A percentile compares a stretch with the other conserved stretches of the same genome.
These are phyloP conservation scores for Listronotus oregonensis DNA, from an alignment of 1,140 invertebrate genomes.

Conservation along the genomic window DNA sequence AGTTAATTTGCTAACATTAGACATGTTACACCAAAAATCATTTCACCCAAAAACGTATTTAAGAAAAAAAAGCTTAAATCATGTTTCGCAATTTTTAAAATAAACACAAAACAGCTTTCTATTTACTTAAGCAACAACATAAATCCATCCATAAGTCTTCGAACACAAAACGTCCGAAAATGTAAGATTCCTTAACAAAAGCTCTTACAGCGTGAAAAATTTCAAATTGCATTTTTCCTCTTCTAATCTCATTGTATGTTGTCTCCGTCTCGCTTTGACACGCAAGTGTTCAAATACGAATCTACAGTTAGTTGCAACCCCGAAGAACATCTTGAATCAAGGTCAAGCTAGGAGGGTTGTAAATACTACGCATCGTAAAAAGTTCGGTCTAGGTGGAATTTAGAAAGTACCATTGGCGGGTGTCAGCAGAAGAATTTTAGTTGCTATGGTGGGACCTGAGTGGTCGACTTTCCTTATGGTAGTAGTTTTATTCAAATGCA, in stretches of 20 bases:
- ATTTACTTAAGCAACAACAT: too few species aligned
- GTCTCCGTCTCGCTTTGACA: conserved; percentile 11
- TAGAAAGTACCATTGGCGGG: too few species aligned
- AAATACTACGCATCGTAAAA: conserved; percentile 40
- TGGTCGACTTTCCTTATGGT: too few species aligned
- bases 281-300: conserved; percentile 3
- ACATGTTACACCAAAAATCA: too few species aligned
- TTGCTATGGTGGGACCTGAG: too few species aligned
- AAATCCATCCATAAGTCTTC: background rate
- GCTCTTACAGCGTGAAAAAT: conserved; percentile 32
- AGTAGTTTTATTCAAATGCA: too few species aligned
- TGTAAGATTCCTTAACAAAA: background rate
- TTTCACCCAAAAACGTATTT: too few species aligned
- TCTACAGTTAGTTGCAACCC: conserved; percentile 30
- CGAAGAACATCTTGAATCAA: conserved; percentile 43
- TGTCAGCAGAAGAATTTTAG: too few species aligned
- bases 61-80: too few species aligned
- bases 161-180: background rate
- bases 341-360: conserved; percentile 43
- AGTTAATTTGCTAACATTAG: too few species aligned
- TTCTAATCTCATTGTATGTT: conserved; percentile 20
- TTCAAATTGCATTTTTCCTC: conserved; percentile 28
- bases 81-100: too few species aligned
- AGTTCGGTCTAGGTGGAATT: conserved; percentile 2
- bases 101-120: too few species aligned